Base-by-base conservation (phyloP, 2,113 vertebrate genomes). In the Drymodes brunneopygia region DNA sequence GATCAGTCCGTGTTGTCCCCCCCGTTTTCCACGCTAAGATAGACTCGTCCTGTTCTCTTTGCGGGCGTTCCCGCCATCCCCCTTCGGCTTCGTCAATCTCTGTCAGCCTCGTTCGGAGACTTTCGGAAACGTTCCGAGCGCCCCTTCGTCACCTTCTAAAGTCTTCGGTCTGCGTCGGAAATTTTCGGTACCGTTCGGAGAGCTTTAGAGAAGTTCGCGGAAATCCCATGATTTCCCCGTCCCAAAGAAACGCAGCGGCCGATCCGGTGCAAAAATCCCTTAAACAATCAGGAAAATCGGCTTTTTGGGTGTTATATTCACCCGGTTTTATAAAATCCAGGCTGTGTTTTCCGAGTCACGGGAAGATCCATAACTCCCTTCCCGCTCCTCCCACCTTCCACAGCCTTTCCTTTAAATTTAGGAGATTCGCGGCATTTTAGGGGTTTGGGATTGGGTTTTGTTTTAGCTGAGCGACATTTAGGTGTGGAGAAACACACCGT, bases 21-120 rank as follows among this genome's bases (percentile, higher is more conserved):
- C 24, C 20, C 1, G 1, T 2, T 0, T 5, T 22, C 6, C 2
- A 0, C 12, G 0, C 36, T 61, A 15, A 31, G 18, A 21, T 75
- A 57, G 70, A 38, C 35, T 65, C 83, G 44, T 42, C 72, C 79
- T 25, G 40, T 38, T 72, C 90, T 40, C 88, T 61, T 7, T 23
- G 54, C 23, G 83, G 92, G 8, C 12, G 25, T 74, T 86, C 50
- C 56, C 86, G 74, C 69, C 70, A 5, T 3, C 14, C 42, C 15
- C 5, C 53, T 3, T 20, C 6, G 20, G 19, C 6, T 74, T 86
- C 89, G 69, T 22, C 7, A 42, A 67, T 14, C 23, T 81, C 64
- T 64, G 79, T 22, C 79, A 18, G 6, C 5, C 28, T 27, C 61
- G 4, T 36, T 1, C 0, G 28, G 33, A 19, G 25, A 4, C 12